Evolutionary conservation across 2,888 invertebrate genomes (phyloP).

Genomic region (Heliconius cydno): DNA sequence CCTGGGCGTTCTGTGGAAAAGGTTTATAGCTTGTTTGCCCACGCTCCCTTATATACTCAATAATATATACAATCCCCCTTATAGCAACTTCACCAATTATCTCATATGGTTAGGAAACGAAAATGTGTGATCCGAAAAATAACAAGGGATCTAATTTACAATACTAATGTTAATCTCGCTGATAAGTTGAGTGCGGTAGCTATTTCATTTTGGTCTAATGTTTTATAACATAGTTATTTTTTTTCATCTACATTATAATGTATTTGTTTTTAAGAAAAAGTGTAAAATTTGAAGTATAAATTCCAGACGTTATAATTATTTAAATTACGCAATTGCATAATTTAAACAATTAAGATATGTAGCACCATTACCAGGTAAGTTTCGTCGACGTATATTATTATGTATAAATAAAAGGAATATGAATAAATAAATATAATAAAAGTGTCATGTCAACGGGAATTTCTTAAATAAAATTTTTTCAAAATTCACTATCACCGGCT

Average conservation of each 20-base stretch:
- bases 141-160: conserved; percentile 21
- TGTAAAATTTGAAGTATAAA: too few relatives aligned
- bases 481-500: too few relatives aligned
- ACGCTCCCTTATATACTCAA: conserved; percentile 70
- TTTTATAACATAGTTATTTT: not conserved
- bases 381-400: too few relatives aligned
- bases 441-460: too few relatives aligned
- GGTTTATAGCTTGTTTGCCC: conserved; percentile 76
- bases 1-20: conserved; percentile 70
- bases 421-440: too few relatives aligned
- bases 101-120: conserved; percentile 44
- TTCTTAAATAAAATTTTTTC: too few relatives aligned
- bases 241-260: not conserved
- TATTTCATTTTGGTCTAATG: conserved; percentile 52
- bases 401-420: too few relatives aligned
- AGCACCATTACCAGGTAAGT: too few relatives aligned
- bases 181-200: not conserved
- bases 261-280: not conserved
- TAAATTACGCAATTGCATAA: too few relatives aligned
- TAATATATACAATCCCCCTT: conserved; percentile 66
- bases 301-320: too few relatives aligned
- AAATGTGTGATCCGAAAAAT: conserved; percentile 36
- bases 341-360: too few relatives aligned
- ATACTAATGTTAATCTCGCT: conserved; percentile 13
- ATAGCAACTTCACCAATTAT: conserved; percentile 58